These are phyloP conservation scores for Orthonevra nobilis DNA, from an alignment of 2,888 invertebrate species.

Conservation along the genomic window DNA sequence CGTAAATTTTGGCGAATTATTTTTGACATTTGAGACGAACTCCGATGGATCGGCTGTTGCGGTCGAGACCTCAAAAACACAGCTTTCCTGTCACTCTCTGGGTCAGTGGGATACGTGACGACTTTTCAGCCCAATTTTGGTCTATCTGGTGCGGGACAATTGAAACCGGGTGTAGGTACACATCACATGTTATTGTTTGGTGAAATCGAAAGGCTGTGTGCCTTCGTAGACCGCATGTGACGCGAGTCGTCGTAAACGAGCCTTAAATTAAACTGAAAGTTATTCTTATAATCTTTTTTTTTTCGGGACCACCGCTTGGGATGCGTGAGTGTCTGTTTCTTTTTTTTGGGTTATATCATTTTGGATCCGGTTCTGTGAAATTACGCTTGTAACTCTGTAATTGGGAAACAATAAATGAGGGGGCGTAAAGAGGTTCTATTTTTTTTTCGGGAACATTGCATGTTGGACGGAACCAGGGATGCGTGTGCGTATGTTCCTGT, in stretches of 20 bases:
- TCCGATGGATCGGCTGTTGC: background rate
- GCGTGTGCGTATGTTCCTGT: slow-evolving; percentile 43
- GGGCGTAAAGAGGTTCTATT: slow-evolving; percentile 23
- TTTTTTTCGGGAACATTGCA: slow-evolving; percentile 12
- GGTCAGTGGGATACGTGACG: slow-evolving; percentile 32
- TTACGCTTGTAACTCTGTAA: slow-evolving; percentile 61
- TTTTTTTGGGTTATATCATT: slow-evolving; percentile 30
- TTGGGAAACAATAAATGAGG: background rate
- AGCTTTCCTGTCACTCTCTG: slow-evolving; percentile 28
- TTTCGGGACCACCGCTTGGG: slow-evolving; percentile 32
- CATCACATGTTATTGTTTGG: too few species aligned
- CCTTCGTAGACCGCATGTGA: slow-evolving; percentile 10
- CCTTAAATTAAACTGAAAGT: slow-evolving; percentile 43
- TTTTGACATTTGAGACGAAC: slow-evolving; percentile 31
- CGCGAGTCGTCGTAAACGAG: slow-evolving; percentile 12
- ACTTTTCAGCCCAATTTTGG: too few species aligned
- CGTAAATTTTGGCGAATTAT: slow-evolving; percentile 23
- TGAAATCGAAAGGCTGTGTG: slow-evolving; percentile 61
- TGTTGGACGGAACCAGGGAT: slow-evolving; percentile 37
- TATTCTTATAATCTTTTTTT: background rate
- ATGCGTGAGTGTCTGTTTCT: slow-evolving; percentile 52
- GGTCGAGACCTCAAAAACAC: slow-evolving; percentile 32
- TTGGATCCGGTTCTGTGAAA: slow-evolving; percentile 41
- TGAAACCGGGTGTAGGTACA: slow-evolving; percentile 10
- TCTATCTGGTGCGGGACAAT: too few species aligned